Percentiles rank a stretch among this genome's conserved stretches.
Evolutionary conservation across 2,113 vertebrate species (phyloP).

Genomic region (Reinhardtius hippoglossoides): DNA sequence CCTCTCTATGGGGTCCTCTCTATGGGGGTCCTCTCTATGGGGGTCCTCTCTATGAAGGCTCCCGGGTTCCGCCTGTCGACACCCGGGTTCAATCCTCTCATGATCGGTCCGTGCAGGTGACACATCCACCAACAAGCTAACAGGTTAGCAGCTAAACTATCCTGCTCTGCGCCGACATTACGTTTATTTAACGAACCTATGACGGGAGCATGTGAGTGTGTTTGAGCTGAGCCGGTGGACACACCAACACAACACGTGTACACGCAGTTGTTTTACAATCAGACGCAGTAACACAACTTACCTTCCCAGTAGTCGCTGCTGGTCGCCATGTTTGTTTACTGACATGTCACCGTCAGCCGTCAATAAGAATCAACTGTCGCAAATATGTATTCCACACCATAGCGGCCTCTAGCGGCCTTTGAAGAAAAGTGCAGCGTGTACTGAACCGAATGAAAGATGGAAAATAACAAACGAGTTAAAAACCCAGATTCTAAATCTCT

Average conservation of each 20-base stretch:
- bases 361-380: slow-evolving; percentile 57
- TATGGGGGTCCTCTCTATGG: no score
- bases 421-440: neutral
- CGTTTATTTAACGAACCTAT: neutral
- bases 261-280: neutral
- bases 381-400: neutral
- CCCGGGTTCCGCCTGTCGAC: neutral
- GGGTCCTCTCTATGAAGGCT: neutral
- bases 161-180: neutral
- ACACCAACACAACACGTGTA: neutral
- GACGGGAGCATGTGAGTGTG: no score
- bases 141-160: slow-evolving; percentile 21
- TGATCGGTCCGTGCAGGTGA: neutral
- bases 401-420: slow-evolving; percentile 35
- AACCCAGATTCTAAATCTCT: no score
- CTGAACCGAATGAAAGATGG: neutral
- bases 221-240: neutral
- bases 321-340: slow-evolving; percentile 91
- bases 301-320: slow-evolving; percentile 93
- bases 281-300: slow-evolving; percentile 54
- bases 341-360: slow-evolving; percentile 82
- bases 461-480: no score
- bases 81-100: neutral
- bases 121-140: slow-evolving; percentile 22
- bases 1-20: neutral